Evolutionary conservation across 2,113 vertebrate species (phyloP).

Genomic region (human): GRCh38 chr18:40425001-40425500

Average conservation of each 20-base stretch:
- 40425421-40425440: background rate
- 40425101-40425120: background rate
- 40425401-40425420: background rate
- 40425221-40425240: background rate
- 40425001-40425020: background rate
- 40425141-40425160: background rate
- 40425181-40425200: background rate
- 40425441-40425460: background rate
- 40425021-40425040: background rate
- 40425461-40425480: background rate
- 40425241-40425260: background rate
- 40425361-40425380: background rate
- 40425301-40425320: background rate
- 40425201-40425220: background rate
- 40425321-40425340: background rate
- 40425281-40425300: background rate
- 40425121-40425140: background rate
- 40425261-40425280: background rate
- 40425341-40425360: background rate
- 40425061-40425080: background rate
- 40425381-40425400: background rate
- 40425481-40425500: background rate
- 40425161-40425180: background rate
- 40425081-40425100: background rate
- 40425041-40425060: background rate